Evolutionary conservation across 2,113 vertebrate genomes (phyloP), one percentile per base, ranked within the genome.

Genomic region (Donacobius atricapilla): DNA sequence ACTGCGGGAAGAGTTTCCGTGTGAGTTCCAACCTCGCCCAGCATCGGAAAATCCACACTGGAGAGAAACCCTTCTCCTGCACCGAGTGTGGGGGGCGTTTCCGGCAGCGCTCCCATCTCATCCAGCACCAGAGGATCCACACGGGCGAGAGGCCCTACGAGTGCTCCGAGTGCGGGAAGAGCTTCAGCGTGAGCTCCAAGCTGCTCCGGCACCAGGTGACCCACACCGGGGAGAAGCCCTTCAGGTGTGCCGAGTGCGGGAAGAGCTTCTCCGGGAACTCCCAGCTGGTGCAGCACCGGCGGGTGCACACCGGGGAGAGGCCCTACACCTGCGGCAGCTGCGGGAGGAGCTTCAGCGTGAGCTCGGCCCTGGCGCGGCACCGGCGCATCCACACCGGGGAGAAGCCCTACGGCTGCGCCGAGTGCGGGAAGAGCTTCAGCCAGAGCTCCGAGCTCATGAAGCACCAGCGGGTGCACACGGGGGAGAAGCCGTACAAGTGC

Each of bases 381-480:
- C 95, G 94, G 72, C 47, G 94, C 17, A 48, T 93, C 6, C 97
- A 95, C 88, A 97, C 77, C 0, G 95, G 97, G 56, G 96, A 97
- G 68, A 96, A 95, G 13, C 95, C 96, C 30, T 97, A 97, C 0
- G 68, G 85, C 53, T 98, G 98, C 0, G 1, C 10, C 0, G 94
- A 97, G 37, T 97, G 97, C 3, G 90, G 97, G 63, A 95, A 97
- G 84, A 94, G 95, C 81, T 98, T 98, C 76, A 90, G 97, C 45
- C 97, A 97, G 92, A 97, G 97, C 90, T 98, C 97, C 1, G 97
- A 97, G 85, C 96, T 98, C 14, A 87, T 94, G 73, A 97, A 97
- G 48, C 98, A 98, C 88, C 98, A 90, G 96, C 91, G 97, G 25
- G 94, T 97, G 40, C 97, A 98, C 90, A 98, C 90, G 0, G 97